Percentiles rank a stretch among this genome's conserved stretches.
Conservation (phyloP, 2,797 vertebrate species). For the Anomalospiza imberbis region DNA sequence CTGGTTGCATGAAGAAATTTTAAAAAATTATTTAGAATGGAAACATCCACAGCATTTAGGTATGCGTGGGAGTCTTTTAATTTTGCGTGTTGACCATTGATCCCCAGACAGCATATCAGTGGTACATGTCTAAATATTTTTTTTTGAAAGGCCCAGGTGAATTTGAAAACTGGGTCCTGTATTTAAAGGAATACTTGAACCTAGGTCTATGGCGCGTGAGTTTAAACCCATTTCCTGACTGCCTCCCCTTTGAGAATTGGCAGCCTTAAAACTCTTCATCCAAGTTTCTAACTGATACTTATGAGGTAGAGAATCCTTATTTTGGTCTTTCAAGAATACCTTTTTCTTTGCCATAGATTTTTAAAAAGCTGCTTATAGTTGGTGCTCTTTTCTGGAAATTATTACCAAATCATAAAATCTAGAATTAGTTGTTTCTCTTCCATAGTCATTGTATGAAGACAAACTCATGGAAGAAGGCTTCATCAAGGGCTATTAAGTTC, state of each 20-base stretch:
- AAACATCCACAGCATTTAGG: not conserved
- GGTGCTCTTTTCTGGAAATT: not conserved
- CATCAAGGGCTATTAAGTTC: not conserved
- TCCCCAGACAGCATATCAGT: not conserved
- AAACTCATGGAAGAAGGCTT: slow-evolving; percentile 1
- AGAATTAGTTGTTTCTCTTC: not conserved
- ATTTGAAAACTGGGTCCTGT: not conserved
- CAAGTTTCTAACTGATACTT: not conserved
- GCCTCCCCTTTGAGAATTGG: not conserved
- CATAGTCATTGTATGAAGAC: not conserved
- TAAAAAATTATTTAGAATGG: too few relatives aligned
- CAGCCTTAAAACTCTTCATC: not conserved
- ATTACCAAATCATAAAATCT: not conserved
- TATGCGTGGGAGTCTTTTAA: not conserved
- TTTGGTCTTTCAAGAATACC: not conserved
- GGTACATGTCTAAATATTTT: not conserved
- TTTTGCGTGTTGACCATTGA: not conserved
- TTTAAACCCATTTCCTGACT: not conserved
- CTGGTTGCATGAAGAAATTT: not conserved
- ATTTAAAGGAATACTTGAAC: not conserved
- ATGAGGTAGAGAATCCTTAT: not conserved
- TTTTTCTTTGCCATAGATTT: not conserved
- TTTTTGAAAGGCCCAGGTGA: not conserved
- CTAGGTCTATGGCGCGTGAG: rapidly evolving
- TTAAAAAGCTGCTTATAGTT: not conserved